Conservation (phyloP, 2,888 invertebrate genomes). For the Emesis russula region DNA sequence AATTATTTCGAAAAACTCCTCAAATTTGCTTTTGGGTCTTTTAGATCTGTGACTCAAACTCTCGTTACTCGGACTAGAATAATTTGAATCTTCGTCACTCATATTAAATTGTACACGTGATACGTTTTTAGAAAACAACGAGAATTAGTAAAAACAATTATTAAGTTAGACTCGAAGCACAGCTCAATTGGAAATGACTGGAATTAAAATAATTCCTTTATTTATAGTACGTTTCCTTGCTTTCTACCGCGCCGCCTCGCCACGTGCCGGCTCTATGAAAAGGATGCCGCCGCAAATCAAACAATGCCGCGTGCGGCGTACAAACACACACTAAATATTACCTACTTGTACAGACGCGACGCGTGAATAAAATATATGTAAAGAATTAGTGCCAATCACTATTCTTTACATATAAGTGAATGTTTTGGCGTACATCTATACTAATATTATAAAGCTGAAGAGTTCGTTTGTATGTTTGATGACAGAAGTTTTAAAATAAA, state of each 20-base stretch:
- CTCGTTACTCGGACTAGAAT: constrained; percentile 70
- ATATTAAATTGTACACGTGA: constrained; percentile 63
- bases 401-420: too few relatives aligned
- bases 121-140: constrained; percentile 52
- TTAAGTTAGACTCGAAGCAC: constrained; percentile 52
- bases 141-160: constrained; percentile 66
- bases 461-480: too few relatives aligned
- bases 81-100: constrained; percentile 80
- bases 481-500: too few relatives aligned
- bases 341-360: constrained; percentile 35
- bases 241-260: constrained; percentile 45
- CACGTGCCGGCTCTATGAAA: constrained; percentile 45
- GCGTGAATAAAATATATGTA: too few relatives aligned
- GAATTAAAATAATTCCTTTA: constrained; percentile 6
- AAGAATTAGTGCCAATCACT: too few relatives aligned
- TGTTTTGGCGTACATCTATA: too few relatives aligned
- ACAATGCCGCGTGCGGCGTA: constrained; percentile 40
- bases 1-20: constrained; percentile 80
- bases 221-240: constrained; percentile 38
- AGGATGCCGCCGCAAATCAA: background rate
- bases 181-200: constrained; percentile 50
- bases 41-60: constrained; percentile 61
- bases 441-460: too few relatives aligned
- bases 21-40: constrained; percentile 31
- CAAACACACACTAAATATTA: constrained; percentile 19